phyloP scores from a whole-genome alignment of 1,140 invertebrate species.

The Caerostris darwini region DNA sequence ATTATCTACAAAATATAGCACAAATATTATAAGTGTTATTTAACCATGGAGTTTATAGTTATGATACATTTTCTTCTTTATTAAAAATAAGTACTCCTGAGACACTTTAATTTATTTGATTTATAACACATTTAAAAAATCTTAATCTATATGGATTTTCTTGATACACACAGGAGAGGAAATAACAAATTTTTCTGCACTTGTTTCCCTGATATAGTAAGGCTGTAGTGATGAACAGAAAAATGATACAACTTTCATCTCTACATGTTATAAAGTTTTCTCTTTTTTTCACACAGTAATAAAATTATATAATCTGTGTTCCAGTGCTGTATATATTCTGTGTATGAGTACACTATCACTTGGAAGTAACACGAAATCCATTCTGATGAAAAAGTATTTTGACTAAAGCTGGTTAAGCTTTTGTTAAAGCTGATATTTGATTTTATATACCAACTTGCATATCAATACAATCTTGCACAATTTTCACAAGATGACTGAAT shows the following conservation, averaged over 20 bases:
- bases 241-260: constrained; percentile 51
- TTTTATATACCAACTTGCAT: constrained; percentile 25
- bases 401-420: not conserved
- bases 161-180: constrained; percentile 50
- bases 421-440: constrained; percentile 61
- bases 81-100: constrained; percentile 45
- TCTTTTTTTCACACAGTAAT: constrained; percentile 55
- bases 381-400: constrained; percentile 33
- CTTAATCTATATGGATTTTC: not conserved
- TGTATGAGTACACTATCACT: constrained; percentile 38
- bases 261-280: constrained; percentile 35
- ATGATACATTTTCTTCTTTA: constrained; percentile 52
- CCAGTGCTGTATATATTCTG: not conserved
- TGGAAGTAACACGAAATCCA: not conserved
- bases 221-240: constrained; percentile 68
- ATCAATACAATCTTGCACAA: constrained; percentile 62
- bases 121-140: constrained; percentile 39
- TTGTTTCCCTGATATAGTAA: constrained; percentile 74
- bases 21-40: constrained; percentile 56
- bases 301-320: constrained; percentile 58
- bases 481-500: constrained; percentile 53
- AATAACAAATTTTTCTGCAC: constrained; percentile 57
- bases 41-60: constrained; percentile 54
- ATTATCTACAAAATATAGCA: constrained; percentile 68
- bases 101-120: constrained; percentile 38